Evolutionary conservation across 2,113 vertebrate genomes (phyloP), one percentile per base, ranked within the genome.

Genomic region (Phoxinus phoxinus): DNA sequence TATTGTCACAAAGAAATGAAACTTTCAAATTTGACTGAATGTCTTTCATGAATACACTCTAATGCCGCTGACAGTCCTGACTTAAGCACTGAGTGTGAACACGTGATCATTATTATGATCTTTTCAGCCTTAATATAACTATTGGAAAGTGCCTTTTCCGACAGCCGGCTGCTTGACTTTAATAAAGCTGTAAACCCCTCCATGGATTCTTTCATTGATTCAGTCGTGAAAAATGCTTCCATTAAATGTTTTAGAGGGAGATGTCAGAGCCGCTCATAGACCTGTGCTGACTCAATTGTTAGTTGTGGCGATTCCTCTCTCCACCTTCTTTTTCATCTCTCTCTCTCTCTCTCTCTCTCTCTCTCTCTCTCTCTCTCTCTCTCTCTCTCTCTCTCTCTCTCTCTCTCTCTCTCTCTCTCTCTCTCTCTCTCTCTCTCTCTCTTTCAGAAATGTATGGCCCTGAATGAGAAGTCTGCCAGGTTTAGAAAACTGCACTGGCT

Each of bases 171-270:
- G 3, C 46, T 25, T 25, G 3, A n/a, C 61, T 76, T 67, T 77
- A 76, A 84, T 85, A 48, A 56, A 25, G 8, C 27, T 65, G 32
- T 37, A 53, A 23, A 41, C 30, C 63, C 30, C 32, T 37, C 21
- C 61, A 78, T 81, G n/a, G 37, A 85, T 56, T 46, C 6, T 37
- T 78, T 37, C 82, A 48, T 78, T 56, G 84, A 78, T 77, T 77
- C 44, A 41, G 58, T 48, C 7, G 5, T 46, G 32, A 65, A 51
- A 65, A 37, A 37, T 69, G 74, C 58, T 81, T 63, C 2, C 6
- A 10, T 37, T 8, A 56, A 85, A 85, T 84, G 74, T 77, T 65
- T 77, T 51, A 7, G 21, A 79, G 74, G 25, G 51, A 72, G 48
- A 56, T 56, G 77, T 78, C 23, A 67, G 44, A 75, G 41, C 35